A percentile compares a stretch with the other conserved stretches of the same genome.
These are phyloP conservation scores for Thyatira batis DNA, from an alignment of 2,888 invertebrate genomes.

Conservation along the genomic window DNA sequence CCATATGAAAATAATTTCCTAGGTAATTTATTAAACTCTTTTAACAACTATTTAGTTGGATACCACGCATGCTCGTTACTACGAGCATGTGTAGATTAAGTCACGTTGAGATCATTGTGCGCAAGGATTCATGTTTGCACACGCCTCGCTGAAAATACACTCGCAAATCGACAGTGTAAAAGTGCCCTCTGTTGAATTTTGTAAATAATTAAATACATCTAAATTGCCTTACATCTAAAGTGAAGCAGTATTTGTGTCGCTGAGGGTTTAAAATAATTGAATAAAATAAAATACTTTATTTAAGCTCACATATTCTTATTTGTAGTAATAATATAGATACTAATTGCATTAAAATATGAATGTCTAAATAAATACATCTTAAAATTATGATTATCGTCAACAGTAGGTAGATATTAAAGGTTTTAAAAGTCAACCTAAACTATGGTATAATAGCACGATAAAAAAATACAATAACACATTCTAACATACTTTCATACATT, in stretches of 20 bases:
- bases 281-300: conserved; percentile 79
- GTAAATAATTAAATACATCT: no score
- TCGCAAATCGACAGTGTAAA: no score
- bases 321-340: conserved; percentile 45
- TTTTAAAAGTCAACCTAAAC: conserved; percentile 22
- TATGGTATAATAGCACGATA: conserved; percentile 22
- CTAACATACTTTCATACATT: conserved; percentile 20
- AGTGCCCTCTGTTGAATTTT: no score
- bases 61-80: no score
- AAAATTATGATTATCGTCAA: conserved; percentile 53
- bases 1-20: no score
- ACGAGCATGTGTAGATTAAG: no score
- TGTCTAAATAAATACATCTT: conserved; percentile 68
- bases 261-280: conserved; percentile 34
- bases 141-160: no score
- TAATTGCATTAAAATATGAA: conserved; percentile 58
- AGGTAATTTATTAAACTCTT: no score
- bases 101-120: no score
- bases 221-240: no score
- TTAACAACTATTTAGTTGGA: no score
- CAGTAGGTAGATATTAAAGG: conserved; percentile 37
- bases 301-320: conserved; percentile 73
- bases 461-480: conserved; percentile 23
- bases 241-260: neutral
- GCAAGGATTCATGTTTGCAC: no score